These are phyloP conservation scores for Ptilodon capucinus DNA, from an alignment of 2,888 invertebrate species.

Conservation along the genomic window DNA sequence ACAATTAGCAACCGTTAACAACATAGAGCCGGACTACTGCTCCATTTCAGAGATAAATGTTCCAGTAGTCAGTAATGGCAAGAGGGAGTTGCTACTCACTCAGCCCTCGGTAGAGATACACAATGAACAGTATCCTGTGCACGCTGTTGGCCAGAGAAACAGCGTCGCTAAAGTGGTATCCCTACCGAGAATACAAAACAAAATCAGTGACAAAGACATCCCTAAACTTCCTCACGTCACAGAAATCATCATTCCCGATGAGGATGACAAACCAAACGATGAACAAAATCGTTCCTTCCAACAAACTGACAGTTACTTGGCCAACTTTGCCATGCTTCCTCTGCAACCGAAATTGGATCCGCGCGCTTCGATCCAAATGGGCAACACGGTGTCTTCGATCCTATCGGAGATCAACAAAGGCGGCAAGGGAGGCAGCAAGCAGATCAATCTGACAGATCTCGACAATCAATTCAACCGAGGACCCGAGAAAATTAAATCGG, in stretches of 20 bases:
- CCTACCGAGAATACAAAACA: constrained; percentile 70
- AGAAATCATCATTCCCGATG: constrained; percentile 87
- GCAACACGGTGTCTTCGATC: constrained; percentile 84
- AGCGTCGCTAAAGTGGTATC: constrained; percentile 75
- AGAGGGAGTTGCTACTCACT: constrained; percentile 78
- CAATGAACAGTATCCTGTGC: constrained; percentile 74
- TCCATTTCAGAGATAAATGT: constrained; percentile 89
- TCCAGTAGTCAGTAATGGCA: constrained; percentile 83
- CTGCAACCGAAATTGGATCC: constrained; percentile 74
- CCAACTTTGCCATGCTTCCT: constrained; percentile 68
- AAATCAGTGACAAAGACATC: constrained; percentile 83
- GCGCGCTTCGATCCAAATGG: constrained; percentile 83
- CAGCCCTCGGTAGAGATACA: constrained; percentile 80
- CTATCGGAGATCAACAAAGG: constrained; percentile 83
- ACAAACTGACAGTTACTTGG: constrained; percentile 66
- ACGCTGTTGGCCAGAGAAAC: constrained; percentile 64
- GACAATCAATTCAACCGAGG: constrained; percentile 71
- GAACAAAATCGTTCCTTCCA: constrained; percentile 60
- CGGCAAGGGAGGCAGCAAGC: constrained; percentile 69
- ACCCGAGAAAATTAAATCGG: constrained; percentile 48
- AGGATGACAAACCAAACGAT: constrained; percentile 76
- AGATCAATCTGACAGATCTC: constrained; percentile 71
- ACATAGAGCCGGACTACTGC: constrained; percentile 88
- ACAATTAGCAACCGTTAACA: constrained; percentile 75
- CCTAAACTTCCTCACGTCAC: constrained; percentile 89